Evolutionary conservation across 1,140 invertebrate genomes (phyloP).

Genomic region (Leptinotarsa texana): DNA sequence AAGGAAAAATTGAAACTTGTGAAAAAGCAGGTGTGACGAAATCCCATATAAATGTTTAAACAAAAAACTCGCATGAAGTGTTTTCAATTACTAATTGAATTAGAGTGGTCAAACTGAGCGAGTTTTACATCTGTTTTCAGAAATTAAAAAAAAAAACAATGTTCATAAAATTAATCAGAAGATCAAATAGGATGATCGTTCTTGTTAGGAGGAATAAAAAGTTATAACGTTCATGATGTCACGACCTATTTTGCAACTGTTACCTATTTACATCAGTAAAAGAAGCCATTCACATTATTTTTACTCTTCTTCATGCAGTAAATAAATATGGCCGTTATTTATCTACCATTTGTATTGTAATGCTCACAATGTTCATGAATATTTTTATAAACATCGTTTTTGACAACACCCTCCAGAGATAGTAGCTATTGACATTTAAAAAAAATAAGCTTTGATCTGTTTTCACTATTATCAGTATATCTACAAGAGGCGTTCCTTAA

Average conservation of each 20-base stretch:
- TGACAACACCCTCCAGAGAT: not conserved
- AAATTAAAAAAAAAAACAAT: too few relatives aligned
- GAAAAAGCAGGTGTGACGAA: too few relatives aligned
- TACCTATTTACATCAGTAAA: not conserved
- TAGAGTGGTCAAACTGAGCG: too few relatives aligned
- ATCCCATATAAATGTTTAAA: too few relatives aligned
- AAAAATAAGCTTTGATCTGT: not conserved
- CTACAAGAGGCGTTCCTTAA: not conserved
- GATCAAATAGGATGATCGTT: too few relatives aligned
- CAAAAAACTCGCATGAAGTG: too few relatives aligned
- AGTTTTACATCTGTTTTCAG: too few relatives aligned
- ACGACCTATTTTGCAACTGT: not conserved
- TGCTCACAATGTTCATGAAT: too few relatives aligned
- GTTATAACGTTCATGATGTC: not conserved
- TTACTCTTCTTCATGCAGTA: slow-evolving; percentile 27
- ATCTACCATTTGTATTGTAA: not conserved
- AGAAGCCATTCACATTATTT: not conserved
- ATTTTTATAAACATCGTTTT: not conserved
- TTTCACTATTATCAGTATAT: not conserved
- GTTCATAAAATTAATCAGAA: too few relatives aligned
- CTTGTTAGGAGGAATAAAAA: not conserved
- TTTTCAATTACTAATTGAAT: too few relatives aligned
- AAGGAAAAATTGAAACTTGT: too few relatives aligned
- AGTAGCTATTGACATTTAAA: not conserved
- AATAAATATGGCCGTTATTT: slow-evolving; percentile 39